A percentile compares a stretch with the other conserved stretches of the same genome.
Conservation (phyloP, 2,113 vertebrate species). For the Phaethon lepturus region DNA sequence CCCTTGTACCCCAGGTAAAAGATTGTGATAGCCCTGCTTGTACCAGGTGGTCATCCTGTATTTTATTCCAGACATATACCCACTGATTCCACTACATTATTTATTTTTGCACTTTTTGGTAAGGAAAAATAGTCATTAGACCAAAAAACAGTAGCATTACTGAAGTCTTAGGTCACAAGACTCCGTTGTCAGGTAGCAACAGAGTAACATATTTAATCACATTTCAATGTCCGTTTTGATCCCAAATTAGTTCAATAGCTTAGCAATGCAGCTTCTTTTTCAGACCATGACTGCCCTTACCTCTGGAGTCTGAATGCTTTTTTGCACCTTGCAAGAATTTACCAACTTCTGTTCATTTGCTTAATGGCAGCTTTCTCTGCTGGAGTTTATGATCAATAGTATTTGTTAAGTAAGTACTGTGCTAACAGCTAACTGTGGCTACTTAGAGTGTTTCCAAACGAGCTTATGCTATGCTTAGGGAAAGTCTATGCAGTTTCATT, state of each 20-base stretch:
- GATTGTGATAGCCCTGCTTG: neutral
- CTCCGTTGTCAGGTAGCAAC: neutral
- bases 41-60: rapidly evolving
- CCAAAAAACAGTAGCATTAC: rapidly evolving
- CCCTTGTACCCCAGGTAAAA: neutral
- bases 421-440: neutral
- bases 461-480: neutral
- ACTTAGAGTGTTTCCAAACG: neutral
- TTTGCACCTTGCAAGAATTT: neutral
- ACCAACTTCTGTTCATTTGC: neutral
- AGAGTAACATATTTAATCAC: neutral
- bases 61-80: neutral
- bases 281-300: neutral
- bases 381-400: neutral
- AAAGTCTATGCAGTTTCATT: neutral
- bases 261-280: neutral
- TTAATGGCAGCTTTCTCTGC: neutral
- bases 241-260: neutral
- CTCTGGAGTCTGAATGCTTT: neutral
- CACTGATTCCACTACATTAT: neutral
- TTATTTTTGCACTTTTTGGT: neutral
- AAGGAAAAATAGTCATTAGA: neutral
- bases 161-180: too few relatives aligned
- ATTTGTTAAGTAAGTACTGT: neutral
- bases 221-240: neutral